Evolutionary conservation across 1,140 invertebrate genomes (phyloP), one percentile per base, ranked within the genome.

Genomic region (Penaeus vannamei): DNA sequence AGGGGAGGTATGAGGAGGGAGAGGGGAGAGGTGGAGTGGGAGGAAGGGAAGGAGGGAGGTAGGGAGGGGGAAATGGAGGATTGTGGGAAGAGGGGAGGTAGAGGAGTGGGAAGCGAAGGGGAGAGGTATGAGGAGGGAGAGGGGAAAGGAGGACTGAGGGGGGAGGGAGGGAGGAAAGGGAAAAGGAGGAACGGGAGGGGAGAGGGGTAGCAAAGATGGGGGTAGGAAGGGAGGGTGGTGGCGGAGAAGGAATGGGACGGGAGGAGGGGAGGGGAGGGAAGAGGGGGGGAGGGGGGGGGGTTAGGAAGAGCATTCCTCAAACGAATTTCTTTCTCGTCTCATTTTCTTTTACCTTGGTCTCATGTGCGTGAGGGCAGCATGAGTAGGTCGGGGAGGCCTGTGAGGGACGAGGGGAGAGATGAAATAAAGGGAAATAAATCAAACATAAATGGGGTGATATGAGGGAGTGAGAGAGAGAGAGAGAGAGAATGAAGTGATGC

Each of bases 351-450:
- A 85, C 84, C 84, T 85, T 72, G 14, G 69, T 60, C 46, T 81
- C 79, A 81, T 85, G 84, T 53, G 46, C 72, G 69, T 77, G 84
- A n/a, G 66, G 42, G 84, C 84, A 46, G 46, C 84, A 72, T 76
- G 84, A 32, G 84, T 23, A 46, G 46, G 84, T 59, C 69, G 23
- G 84, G 59, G 84, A 36, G 59, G 46, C 36, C 84, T 85, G 84
- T 66, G 69, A n/a, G 66, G 84, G 59, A n/a, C 29, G 84, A 29
- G 69, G 36, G 84, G 29, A 53, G 59, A 61, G 72, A 19, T 26
- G 36, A 85, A 53, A 77, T 32, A 36, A 53, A 77, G 32, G 60
- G 69, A 36, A 53, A 77, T 26, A 53, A 53, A 53, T 53, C 4
- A 53, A 53, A 53, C 53, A 53, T 5, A 53, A 53, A 53, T 53